Evolutionary conservation across 1,140 invertebrate genomes (phyloP).

Genomic region (Coenobita brevimanus): DNA sequence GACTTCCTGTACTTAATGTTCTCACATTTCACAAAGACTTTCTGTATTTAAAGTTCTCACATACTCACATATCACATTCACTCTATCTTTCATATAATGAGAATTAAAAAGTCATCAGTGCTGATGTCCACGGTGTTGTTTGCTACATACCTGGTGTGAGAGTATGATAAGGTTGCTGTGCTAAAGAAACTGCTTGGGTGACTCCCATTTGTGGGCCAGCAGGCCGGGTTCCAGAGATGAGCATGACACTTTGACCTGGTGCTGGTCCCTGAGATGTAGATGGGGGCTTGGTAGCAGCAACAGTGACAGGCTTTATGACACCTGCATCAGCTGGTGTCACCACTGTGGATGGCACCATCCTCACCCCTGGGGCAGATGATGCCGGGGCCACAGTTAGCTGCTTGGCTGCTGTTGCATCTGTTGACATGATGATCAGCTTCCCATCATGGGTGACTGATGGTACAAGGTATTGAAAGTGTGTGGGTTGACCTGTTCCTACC

Average conservation of each 20-base stretch:
- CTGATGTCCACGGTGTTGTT: constrained; percentile 1
- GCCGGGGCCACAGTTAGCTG: constrained; percentile 54
- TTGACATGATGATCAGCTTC: constrained; percentile 60
- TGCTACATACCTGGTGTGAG: constrained; percentile 39
- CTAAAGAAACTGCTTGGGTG: constrained; percentile 42
- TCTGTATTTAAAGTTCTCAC: too few relatives aligned
- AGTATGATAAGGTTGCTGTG: constrained; percentile 46
- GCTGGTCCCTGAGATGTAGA: constrained; percentile 33
- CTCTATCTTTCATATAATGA: too few relatives aligned
- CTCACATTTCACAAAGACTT: too few relatives aligned
- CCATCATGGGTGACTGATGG: constrained; percentile 67
- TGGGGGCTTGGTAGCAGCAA: constrained; percentile 30
- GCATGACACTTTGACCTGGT: constrained; percentile 47
- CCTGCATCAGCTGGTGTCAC: constrained; percentile 53
- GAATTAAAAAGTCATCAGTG: constrained; percentile 48
- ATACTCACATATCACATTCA: too few relatives aligned
- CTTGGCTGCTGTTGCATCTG: constrained; percentile 38
- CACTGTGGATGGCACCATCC: constrained; percentile 62
- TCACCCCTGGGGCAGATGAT: constrained; percentile 49
- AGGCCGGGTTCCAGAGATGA: constrained; percentile 46
- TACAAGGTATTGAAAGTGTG: constrained; percentile 68
- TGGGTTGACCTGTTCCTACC: constrained; percentile 44
- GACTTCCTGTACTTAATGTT: too few relatives aligned
- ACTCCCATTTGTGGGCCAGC: constrained; percentile 47
- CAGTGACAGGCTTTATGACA: constrained; percentile 64